These are phyloP conservation scores for Pseudobourletiella spinata DNA, from an alignment of 1,140 invertebrate genomes.

Conservation along the genomic window DNA sequence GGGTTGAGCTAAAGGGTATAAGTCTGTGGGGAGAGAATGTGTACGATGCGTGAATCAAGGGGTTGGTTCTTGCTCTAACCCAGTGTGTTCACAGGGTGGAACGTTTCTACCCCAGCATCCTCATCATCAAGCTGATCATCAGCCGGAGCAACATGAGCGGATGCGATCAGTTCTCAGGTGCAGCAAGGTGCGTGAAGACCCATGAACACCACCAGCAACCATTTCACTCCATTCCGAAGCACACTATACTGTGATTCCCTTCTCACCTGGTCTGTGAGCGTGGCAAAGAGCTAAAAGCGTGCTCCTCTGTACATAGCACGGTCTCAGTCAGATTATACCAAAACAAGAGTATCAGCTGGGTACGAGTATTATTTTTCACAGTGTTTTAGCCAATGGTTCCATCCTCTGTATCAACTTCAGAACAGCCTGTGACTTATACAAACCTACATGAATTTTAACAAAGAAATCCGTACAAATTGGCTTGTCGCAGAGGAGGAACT, in stretches of 20 bases:
- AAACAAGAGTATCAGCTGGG: not conserved
- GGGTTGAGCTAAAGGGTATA: no score
- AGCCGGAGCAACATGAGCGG: no score
- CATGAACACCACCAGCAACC: not conserved
- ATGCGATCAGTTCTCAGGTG: conserved; percentile 6
- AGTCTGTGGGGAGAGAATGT: no score
- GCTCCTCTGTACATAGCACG: not conserved
- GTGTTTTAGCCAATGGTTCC: not conserved
- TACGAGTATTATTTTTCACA: not conserved
- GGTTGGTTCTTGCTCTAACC: no score
- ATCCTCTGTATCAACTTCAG: not conserved
- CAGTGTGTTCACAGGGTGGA: no score
- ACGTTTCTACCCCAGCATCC: not conserved
- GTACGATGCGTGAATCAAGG: no score
- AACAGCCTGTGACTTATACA: no score
- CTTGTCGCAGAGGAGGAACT: no score
- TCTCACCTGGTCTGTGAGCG: not conserved
- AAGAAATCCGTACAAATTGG: no score
- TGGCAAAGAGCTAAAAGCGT: no score
- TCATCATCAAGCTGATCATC: no score
- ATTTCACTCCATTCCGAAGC: not conserved
- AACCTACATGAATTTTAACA: no score
- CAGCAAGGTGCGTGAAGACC: conserved; percentile 1
- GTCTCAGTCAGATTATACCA: not conserved
- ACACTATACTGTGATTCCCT: not conserved